These are phyloP conservation scores for Ageneiosus marmoratus DNA, from an alignment of 2,113 vertebrate species.

Conservation along the genomic window DNA sequence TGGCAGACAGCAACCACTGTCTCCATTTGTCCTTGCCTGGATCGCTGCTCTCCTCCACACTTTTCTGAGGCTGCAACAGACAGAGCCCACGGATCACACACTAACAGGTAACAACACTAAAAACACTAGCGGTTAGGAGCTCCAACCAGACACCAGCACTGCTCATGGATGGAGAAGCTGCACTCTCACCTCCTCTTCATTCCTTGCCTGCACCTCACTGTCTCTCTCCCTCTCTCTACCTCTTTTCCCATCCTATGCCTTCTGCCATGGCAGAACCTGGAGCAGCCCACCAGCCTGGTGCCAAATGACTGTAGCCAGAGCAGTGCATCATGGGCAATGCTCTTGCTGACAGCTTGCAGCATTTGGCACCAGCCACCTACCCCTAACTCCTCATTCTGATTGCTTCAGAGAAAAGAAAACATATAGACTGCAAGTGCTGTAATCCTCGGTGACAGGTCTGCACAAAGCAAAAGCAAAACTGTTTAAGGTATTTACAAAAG, in stretches of 20 bases:
- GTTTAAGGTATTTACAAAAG: background rate
- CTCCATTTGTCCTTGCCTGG: constrained; percentile 79
- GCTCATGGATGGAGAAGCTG: constrained; percentile 15
- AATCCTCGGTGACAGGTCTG: constrained; percentile 13
- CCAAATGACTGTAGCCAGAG: constrained; percentile 43
- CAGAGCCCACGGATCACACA: constrained; percentile 61
- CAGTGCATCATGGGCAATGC: constrained; percentile 41
- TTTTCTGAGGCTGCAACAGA: constrained; percentile 74
- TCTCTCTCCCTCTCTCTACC: background rate
- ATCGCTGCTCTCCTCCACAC: constrained; percentile 69
- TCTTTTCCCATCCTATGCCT: background rate
- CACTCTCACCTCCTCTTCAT: constrained; percentile 3
- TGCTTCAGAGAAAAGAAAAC: constrained; percentile 35
- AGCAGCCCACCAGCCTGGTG: constrained; percentile 37
- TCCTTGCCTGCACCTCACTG: background rate
- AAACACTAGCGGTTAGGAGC: constrained; percentile 13
- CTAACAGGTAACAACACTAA: constrained; percentile 46
- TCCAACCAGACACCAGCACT: constrained; percentile 9
- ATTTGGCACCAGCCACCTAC: constrained; percentile 43
- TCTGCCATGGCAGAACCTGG: constrained; percentile 28
- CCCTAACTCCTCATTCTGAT: constrained; percentile 37
- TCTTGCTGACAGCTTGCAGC: constrained; percentile 23
- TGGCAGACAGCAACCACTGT: constrained; percentile 74
- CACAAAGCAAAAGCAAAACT: constrained; percentile 22
- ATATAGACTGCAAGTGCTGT: constrained; percentile 25